A percentile compares a stretch with the other conserved stretches of the same genome.
phyloP scores from a whole-genome alignment of 2,888 invertebrate genomes.

The Troides helena region DNA sequence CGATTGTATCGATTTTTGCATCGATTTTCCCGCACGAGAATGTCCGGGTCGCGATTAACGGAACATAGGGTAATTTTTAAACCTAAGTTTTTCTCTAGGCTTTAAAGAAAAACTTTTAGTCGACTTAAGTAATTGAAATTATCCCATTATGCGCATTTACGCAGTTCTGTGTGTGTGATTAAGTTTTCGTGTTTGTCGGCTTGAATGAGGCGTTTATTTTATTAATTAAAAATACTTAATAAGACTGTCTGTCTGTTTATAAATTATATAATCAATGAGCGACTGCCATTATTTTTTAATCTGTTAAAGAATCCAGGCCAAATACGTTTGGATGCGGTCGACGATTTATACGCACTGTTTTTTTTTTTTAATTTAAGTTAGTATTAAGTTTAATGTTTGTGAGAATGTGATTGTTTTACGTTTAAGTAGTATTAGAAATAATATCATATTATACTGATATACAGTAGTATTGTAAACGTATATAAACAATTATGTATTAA shows the following conservation, averaged over 20 bases:
- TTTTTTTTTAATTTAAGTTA: conserved; percentile 24
- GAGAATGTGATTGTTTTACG: conserved; percentile 29
- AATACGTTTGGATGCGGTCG: conserved; percentile 19
- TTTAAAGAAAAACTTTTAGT: conserved; percentile 57
- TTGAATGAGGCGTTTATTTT: conserved; percentile 48
- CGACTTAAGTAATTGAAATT: conserved; percentile 52
- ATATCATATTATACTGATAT: conserved; percentile 15
- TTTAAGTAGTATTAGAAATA: conserved; percentile 31
- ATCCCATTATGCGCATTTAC: conserved; percentile 62
- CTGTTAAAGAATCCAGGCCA: conserved; percentile 30
- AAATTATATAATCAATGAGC: conserved; percentile 59
- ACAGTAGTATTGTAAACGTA: conserved; percentile 15
- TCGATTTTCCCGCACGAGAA: conserved; percentile 55
- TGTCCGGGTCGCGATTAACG: conserved; percentile 69
- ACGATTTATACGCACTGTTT: conserved; percentile 28
- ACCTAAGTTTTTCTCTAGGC: conserved; percentile 61
- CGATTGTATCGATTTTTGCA: conserved; percentile 65
- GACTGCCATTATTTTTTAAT: conserved; percentile 61
- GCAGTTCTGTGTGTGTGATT: conserved; percentile 45
- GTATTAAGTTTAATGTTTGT: conserved; percentile 28
- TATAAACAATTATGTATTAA: conserved; percentile 6
- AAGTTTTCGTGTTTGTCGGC: conserved; percentile 43
- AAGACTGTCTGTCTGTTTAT: conserved; percentile 72
- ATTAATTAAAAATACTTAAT: conserved; percentile 53
- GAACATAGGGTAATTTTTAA: conserved; percentile 66